Evolutionary conservation across 2,113 vertebrate genomes (phyloP), one percentile per base, ranked within the genome.

Genomic region (Talpa occidentalis): DNA sequence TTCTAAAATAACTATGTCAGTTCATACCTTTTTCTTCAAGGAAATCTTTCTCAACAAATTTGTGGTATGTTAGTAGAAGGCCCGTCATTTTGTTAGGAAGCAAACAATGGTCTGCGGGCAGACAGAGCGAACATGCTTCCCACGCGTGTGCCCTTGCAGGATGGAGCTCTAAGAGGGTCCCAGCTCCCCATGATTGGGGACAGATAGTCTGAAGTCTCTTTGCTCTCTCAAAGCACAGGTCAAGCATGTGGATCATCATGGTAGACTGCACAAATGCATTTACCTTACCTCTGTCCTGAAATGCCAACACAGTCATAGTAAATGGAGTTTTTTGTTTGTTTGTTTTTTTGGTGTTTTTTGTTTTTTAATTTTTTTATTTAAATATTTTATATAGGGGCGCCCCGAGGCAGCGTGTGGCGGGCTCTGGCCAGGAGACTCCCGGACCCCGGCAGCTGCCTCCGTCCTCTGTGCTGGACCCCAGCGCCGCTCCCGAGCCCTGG

Each of bases 221-320:
- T 94, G 70, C 22, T 76, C 44, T 76, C 66, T 60, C 79, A 84
- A 81, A 67, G 49, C 15, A 77, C 81, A 93, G 87, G 49, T 93
- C 82, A 90, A 90, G 56, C 69, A 35, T 77, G 52, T 28, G 42
- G 17, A 56, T 74, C 77, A 88, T 77, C 54, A 42, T 16, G 32
- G 42, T 54, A 56, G 60, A 37, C 8, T 30, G 47, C 88, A 67
- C 66, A 85, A 79, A 81, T 42, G 40, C 60, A 74, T 93, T 77
- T 88, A 24, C 17, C 37, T 76, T 77, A 62, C 35, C 32, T 93
- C 47, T 72, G 14, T 88, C 28, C 77, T 72, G 32, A 93, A 95
- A 96, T 56, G 16, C 17, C 67, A 85, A 28, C 40, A 52, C 4
- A 35, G 35, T 69, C 62, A 62, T 70, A 67, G 67, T 24, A 88